phyloP scores from a whole-genome alignment of 2,113 vertebrate genomes.

The Anguilla japonica region DNA sequence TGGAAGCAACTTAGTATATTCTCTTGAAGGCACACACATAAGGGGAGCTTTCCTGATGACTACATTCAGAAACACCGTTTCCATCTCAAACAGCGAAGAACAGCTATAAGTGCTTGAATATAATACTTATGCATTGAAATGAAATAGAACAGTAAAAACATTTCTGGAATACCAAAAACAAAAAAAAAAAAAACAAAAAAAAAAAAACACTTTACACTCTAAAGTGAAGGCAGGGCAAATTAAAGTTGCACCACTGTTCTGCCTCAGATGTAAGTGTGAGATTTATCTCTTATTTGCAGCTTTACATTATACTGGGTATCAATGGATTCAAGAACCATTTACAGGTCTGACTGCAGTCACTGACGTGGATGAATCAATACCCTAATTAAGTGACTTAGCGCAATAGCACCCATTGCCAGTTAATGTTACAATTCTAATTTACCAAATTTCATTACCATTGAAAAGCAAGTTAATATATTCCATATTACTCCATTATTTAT shows the following conservation, averaged over 20 bases:
- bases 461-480: not conserved
- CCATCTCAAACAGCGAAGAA: not conserved
- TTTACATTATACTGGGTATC: not conserved
- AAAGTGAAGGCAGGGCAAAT: not conserved
- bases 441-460: not conserved
- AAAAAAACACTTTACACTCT: not conserved
- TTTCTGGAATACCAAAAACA: not conserved
- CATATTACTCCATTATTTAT: not conserved
- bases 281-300: not conserved
- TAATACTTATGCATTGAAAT: not conserved
- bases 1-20: slow-evolving; percentile 1
- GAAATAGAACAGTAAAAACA: not conserved
- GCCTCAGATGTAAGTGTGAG: not conserved
- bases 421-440: not conserved
- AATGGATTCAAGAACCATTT: not conserved
- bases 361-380: not conserved
- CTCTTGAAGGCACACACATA: not conserved
- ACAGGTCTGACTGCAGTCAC: not conserved
- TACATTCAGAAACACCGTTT: not conserved
- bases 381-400: not conserved
- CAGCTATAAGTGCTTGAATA: not conserved
- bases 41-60: not conserved
- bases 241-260: not conserved
- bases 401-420: not conserved
- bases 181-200: not conserved